phyloP scores from a whole-genome alignment of 2,888 invertebrate genomes.

The Hirtodrosophila confusa region DNA sequence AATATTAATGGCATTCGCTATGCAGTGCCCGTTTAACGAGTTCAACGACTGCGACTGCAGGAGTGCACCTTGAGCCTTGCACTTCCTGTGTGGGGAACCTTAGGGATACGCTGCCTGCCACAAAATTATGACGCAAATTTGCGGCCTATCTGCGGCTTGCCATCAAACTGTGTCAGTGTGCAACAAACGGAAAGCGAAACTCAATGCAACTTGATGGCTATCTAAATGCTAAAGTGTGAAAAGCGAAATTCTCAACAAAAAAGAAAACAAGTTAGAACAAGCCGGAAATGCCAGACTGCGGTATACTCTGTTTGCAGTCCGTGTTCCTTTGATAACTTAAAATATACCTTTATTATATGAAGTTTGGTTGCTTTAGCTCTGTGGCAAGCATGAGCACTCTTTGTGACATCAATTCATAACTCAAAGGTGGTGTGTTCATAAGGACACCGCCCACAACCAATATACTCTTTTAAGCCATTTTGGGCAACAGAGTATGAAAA shows the following conservation, averaged over 20 bases:
- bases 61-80: slow-evolving; percentile 71
- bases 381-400: too few species aligned
- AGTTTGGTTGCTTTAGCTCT: too few species aligned
- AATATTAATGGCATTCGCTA: slow-evolving; percentile 48
- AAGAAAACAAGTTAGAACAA: too few species aligned
- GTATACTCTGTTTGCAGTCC: too few species aligned
- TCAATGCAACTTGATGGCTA: slow-evolving; percentile 59
- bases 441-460: too few species aligned
- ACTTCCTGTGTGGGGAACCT: slow-evolving; percentile 67
- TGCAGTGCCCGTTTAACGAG: slow-evolving; percentile 16
- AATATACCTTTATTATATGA: too few species aligned
- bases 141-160: slow-evolving; percentile 43
- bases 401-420: too few species aligned
- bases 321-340: too few species aligned
- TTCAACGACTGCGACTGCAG: slow-evolving; percentile 47
- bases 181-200: slow-evolving; percentile 74
- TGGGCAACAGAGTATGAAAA: slow-evolving; percentile 15
- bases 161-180: slow-evolving; percentile 74
- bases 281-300: too few species aligned
- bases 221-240: slow-evolving; percentile 63
- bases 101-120: slow-evolving; percentile 44
- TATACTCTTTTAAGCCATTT: too few species aligned
- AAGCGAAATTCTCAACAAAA: slow-evolving; percentile 63
- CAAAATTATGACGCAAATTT: slow-evolving; percentile 42
- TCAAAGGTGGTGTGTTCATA: too few species aligned